Evolutionary conservation across 1,140 invertebrate genomes (phyloP).

Genomic region (Piezodorus guildinii): DNA sequence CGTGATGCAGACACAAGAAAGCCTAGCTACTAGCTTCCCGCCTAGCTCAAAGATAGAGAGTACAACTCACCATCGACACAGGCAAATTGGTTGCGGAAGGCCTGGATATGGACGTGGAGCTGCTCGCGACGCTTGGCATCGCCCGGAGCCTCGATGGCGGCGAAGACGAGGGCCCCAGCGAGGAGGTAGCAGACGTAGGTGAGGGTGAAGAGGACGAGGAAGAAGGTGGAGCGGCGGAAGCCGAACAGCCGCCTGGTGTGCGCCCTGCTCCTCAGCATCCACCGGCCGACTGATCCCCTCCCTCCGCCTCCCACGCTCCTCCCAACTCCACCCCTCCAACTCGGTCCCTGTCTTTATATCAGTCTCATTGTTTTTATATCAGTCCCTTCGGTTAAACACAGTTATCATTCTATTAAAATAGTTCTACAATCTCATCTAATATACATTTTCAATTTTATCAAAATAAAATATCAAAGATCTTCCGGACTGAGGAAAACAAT

Average conservation of each 20-base stretch:
- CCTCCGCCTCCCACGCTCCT: background rate
- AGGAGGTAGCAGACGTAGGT: slow-evolving; percentile 61
- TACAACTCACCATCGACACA: slow-evolving; percentile 39
- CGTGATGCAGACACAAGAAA: too few relatives aligned
- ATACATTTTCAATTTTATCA: too few relatives aligned
- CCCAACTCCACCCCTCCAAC: background rate
- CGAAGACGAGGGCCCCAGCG: slow-evolving; percentile 63
- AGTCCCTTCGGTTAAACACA: background rate
- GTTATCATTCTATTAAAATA: too few relatives aligned
- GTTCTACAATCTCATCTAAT: too few relatives aligned
- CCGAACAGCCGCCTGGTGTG: slow-evolving; percentile 30
- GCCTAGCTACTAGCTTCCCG: too few relatives aligned
- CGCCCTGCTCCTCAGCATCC: slow-evolving; percentile 17
- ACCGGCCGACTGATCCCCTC: background rate
- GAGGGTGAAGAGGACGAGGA: slow-evolving; percentile 42
- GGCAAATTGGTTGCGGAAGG: slow-evolving; percentile 45
- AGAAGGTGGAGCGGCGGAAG: slow-evolving; percentile 36
- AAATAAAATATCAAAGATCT: too few relatives aligned
- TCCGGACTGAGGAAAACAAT: too few relatives aligned
- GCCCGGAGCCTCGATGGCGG: slow-evolving; percentile 55
- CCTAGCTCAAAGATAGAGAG: too few relatives aligned
- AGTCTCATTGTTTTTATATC: background rate
- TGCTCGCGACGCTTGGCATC: slow-evolving; percentile 45
- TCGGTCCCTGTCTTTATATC: background rate
- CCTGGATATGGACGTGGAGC: slow-evolving; percentile 40